Percentiles rank a stretch among this genome's conserved stretches.
Evolutionary conservation across 2,113 vertebrate genomes (phyloP).

Genomic region (Pseudopodoces humilis): DNA sequence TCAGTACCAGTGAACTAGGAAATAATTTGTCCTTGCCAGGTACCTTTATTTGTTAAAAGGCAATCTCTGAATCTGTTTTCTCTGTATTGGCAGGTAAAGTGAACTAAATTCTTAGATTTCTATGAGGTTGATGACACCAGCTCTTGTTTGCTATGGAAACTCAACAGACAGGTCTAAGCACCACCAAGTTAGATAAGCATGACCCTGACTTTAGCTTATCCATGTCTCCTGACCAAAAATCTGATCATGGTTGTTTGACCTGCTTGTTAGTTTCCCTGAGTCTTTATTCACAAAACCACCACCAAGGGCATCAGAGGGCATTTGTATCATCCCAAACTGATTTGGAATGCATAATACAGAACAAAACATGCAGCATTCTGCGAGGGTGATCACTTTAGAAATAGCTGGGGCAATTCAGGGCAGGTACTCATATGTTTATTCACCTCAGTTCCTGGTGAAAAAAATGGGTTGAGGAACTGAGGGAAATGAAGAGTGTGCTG

Average conservation of each 20-base stretch:
- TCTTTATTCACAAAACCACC: not conserved
- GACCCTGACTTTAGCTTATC: not conserved
- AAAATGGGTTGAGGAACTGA: not conserved
- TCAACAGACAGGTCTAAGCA: not conserved
- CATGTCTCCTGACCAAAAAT: not conserved
- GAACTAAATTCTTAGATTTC: not conserved
- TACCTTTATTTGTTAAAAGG: not conserved
- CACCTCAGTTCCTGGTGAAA: not conserved
- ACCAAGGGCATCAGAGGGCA: too few relatives aligned
- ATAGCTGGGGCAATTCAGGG: not conserved
- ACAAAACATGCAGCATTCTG: fast-evolving
- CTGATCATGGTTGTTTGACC: not conserved
- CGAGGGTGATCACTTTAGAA: not conserved
- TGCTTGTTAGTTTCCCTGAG: not conserved
- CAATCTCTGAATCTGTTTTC: not conserved
- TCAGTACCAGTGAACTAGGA: not conserved
- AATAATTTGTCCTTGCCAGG: not conserved
- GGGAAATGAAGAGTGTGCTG: not conserved
- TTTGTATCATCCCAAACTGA: not conserved
- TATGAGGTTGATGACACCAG: not conserved
- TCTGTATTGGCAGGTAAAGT: not conserved
- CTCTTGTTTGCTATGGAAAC: not conserved
- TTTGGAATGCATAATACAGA: not conserved
- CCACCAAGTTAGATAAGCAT: not conserved
- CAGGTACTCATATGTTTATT: not conserved